A percentile compares a stretch with the other conserved stretches of the same genome.
Evolutionary conservation across 2,113 vertebrate genomes (phyloP).

Genomic region (Chlorodrepanis virens): DNA sequence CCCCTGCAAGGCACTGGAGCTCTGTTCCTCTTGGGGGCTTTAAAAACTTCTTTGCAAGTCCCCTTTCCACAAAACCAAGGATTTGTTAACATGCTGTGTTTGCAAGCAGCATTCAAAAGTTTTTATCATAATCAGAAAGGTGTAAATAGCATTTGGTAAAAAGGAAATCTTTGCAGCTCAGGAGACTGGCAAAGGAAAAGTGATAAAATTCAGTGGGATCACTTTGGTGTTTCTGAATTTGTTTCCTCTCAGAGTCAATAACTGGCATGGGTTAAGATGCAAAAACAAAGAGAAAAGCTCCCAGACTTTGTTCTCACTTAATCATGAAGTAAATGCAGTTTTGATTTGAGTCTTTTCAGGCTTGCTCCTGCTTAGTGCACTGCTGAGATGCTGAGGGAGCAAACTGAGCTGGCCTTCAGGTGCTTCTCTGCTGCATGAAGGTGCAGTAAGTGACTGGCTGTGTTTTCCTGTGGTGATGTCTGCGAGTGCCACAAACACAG

Average conservation of each 20-base stretch:
- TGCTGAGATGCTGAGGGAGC: background rate
- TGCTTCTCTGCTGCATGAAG: background rate
- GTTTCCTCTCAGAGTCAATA: background rate
- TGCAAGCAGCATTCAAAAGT: background rate
- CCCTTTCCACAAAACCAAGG: background rate
- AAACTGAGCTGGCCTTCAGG: background rate
- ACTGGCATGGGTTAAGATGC: background rate
- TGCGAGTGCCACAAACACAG: background rate
- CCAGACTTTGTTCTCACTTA: background rate
- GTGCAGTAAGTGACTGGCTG: background rate
- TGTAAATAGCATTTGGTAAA: background rate
- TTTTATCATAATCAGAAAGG: background rate
- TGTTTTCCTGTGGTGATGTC: background rate
- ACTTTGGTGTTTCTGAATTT: background rate
- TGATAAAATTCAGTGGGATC: background rate
- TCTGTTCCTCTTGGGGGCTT: background rate
- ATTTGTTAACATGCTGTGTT: background rate
- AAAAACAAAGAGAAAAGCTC: background rate
- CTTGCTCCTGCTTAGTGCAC: background rate
- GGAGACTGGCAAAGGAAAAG: background rate
- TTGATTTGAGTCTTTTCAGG: background rate
- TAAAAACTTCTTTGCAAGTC: background rate
- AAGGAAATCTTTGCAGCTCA: background rate
- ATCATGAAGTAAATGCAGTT: background rate
- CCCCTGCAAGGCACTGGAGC: background rate